Percentiles rank a stretch among this genome's conserved stretches.
phyloP scores from a whole-genome alignment of 1,140 invertebrate species.

The Micrasema minimum region DNA sequence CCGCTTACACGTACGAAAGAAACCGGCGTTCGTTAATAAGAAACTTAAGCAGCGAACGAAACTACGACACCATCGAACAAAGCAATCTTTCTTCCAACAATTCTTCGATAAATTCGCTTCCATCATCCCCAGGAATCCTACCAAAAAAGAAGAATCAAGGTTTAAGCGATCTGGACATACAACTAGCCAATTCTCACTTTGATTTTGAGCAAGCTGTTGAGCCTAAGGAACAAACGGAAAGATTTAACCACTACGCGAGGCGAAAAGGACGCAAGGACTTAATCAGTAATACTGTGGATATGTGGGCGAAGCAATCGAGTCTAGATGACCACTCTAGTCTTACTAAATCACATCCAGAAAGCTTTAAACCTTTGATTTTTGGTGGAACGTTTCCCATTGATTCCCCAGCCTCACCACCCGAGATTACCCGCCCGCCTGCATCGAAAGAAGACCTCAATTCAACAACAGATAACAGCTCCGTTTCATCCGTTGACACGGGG shows the following conservation, averaged over 20 bases:
- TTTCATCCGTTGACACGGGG: slow-evolving; percentile 16
- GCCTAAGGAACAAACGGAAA: slow-evolving; percentile 18
- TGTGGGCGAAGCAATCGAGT: slow-evolving; percentile 63
- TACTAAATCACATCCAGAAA: slow-evolving; percentile 52
- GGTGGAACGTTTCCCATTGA: slow-evolving; percentile 86
- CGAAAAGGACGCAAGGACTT: slow-evolving; percentile 63
- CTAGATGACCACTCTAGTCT: slow-evolving; percentile 38
- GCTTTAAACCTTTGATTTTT: slow-evolving; percentile 76
- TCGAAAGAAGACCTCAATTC: slow-evolving; percentile 40
- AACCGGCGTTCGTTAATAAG: slow-evolving; percentile 20
- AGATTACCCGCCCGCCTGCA: slow-evolving; percentile 43
- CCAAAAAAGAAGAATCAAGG: slow-evolving; percentile 22
- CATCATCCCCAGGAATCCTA: slow-evolving; percentile 44
- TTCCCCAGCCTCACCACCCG: slow-evolving; percentile 66
- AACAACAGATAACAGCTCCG: slow-evolving; percentile 38
- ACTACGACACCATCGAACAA: slow-evolving; percentile 50
- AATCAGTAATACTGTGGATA: slow-evolving; percentile 72
- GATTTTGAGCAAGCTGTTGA: slow-evolving; percentile 23
- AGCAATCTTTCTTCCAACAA: slow-evolving; percentile 48
- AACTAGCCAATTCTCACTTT: slow-evolving; percentile 53
- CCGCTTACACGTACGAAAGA: slow-evolving; percentile 28
- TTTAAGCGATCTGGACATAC: slow-evolving; percentile 63
- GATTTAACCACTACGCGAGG: slow-evolving; percentile 49
- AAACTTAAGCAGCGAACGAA: slow-evolving; percentile 46
- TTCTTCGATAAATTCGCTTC: slow-evolving; percentile 46